These are phyloP conservation scores for Eonycteris spelaea DNA, from an alignment of 2,113 vertebrate genomes.

Conservation along the genomic window DNA sequence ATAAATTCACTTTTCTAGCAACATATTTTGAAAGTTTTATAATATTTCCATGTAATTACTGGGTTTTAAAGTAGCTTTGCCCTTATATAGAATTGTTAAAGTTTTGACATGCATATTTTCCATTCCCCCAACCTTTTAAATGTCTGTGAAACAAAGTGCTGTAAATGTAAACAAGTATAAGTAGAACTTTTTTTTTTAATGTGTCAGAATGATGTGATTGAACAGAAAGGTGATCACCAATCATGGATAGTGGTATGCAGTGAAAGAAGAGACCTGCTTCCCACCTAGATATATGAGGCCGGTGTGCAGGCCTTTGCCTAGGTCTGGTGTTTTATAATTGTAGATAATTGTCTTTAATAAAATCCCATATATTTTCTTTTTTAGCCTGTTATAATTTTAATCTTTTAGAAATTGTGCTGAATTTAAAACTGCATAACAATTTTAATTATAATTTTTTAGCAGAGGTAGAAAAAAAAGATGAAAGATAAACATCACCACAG, in stretches of 20 bases:
- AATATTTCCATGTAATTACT: not conserved
- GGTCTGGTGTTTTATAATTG: not conserved
- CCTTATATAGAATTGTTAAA: not conserved
- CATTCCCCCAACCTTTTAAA: not conserved
- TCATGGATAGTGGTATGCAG: not conserved
- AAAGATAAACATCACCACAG: not conserved
- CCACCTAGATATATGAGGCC: not conserved
- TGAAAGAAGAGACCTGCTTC: not conserved
- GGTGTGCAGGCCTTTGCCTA: not conserved
- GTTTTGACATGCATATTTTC: not conserved
- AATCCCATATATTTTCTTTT: not conserved
- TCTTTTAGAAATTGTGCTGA: not conserved
- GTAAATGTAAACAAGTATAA: not conserved
- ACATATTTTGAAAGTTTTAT: not conserved
- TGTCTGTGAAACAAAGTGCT: not conserved
- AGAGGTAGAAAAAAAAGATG: not conserved
- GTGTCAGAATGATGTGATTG: not conserved
- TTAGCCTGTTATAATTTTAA: not conserved
- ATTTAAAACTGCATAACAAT: not conserved
- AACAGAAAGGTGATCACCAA: not conserved
- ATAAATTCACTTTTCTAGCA: not conserved
- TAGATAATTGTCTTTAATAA: not conserved
- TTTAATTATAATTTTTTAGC: slow-evolving; percentile 7
- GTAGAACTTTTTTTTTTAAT: not conserved
- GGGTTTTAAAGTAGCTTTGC: slow-evolving; percentile 5